Evolutionary conservation across 2,797 vertebrate genomes (phyloP).

Genomic region (Artibeus jamaicensis): DNA sequence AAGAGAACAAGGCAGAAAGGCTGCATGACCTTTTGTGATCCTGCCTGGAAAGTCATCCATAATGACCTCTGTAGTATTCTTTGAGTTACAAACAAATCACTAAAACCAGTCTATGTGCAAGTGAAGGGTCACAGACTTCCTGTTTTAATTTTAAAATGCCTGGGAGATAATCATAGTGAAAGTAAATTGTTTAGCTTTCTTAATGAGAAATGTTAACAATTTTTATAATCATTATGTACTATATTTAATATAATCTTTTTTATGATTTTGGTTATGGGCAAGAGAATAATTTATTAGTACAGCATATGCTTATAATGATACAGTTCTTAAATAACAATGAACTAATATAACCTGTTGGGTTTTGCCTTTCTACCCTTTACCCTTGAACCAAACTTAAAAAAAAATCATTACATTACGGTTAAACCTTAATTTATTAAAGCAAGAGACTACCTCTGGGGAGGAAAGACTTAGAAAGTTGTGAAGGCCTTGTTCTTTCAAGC

Average conservation of each 20-base stretch:
- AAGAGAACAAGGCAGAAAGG: not conserved
- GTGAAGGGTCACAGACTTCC: not conserved
- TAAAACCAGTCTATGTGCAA: not conserved
- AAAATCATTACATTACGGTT: conserved; percentile 59
- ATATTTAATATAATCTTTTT: not conserved
- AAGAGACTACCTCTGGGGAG: conserved; percentile 38
- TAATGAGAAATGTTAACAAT: not conserved
- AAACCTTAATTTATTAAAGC: conserved; percentile 65
- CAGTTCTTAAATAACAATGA: not conserved
- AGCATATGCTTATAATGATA: not conserved
- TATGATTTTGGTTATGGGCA: not conserved
- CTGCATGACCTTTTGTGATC: not conserved
- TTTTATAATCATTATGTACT: not conserved
- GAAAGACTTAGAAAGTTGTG: conserved; percentile 40
- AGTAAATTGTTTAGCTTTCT: not conserved
- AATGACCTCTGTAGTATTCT: not conserved
- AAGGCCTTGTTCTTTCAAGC: conserved; percentile 69
- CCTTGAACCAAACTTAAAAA: conserved; percentile 34
- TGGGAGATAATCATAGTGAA: not conserved
- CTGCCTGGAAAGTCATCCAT: not conserved
- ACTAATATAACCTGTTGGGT: not conserved
- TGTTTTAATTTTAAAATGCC: not conserved
- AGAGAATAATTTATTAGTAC: not conserved
- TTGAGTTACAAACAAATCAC: not conserved
- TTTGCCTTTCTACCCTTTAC: conserved; percentile 55